phyloP scores from a whole-genome alignment of 2,888 invertebrate species.

The Taenaris catops region DNA sequence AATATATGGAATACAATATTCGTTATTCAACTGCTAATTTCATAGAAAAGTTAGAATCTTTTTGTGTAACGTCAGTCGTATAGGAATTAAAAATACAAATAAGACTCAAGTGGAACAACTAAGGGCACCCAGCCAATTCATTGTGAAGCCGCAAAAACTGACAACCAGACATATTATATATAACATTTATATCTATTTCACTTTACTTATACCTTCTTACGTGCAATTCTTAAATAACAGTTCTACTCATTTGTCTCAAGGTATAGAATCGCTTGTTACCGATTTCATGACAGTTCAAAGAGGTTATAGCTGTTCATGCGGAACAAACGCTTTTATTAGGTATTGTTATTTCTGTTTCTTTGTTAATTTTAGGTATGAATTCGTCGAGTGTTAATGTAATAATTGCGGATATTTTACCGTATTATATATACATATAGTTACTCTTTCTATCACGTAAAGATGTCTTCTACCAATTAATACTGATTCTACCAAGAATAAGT shows the following conservation, averaged over 20 bases:
- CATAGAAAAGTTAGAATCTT: too few relatives aligned
- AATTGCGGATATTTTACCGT: too few relatives aligned
- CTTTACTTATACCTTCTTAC: neutral
- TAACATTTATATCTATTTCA: neutral
- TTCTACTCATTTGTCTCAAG: neutral
- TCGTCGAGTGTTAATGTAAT: too few relatives aligned
- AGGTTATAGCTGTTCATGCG: conserved; percentile 12
- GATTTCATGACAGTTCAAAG: neutral
- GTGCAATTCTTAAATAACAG: neutral
- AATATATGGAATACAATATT: too few relatives aligned
- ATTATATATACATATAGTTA: too few relatives aligned
- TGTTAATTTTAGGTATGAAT: neutral
- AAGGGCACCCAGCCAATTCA: conserved; percentile 24
- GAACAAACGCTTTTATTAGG: conserved; percentile 17
- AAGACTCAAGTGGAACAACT: conserved; percentile 15
- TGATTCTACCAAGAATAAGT: too few relatives aligned
- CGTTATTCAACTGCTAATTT: too few relatives aligned
- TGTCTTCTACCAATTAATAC: too few relatives aligned
- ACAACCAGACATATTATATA: conserved; percentile 20
- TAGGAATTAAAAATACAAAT: too few relatives aligned
- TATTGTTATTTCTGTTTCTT: conserved; percentile 6
- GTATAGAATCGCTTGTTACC: conserved; percentile 2
- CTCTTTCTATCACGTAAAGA: too few relatives aligned
- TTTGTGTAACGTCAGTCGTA: too few relatives aligned
- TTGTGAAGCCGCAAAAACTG: conserved; percentile 25